A percentile compares a stretch with the other conserved stretches of the same genome.
Conservation (phyloP, 2,113 vertebrate species). For the Egretta garzetta region DNA sequence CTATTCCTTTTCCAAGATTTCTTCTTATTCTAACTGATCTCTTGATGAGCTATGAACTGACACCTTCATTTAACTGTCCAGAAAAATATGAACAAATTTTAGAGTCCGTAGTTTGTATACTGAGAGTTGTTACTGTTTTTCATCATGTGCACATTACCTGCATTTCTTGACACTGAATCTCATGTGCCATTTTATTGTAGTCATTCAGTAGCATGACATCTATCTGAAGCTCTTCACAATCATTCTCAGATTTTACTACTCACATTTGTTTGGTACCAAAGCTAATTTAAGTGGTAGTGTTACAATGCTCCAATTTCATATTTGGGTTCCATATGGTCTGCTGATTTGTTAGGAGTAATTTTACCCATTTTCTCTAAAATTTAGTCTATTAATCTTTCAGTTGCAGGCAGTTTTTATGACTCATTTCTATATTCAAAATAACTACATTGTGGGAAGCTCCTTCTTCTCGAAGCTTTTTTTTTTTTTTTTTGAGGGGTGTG, state of each 20-base stretch:
- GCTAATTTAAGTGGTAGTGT: neutral
- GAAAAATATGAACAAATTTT: neutral
- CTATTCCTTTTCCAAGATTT: neutral
- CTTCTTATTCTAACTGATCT: neutral
- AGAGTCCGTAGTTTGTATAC: neutral
- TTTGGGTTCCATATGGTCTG: neutral
- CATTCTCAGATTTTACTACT: neutral
- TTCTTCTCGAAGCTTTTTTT: neutral
- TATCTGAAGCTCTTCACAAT: neutral
- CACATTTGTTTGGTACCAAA: neutral
- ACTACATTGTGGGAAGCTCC: neutral
- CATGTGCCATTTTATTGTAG: neutral
- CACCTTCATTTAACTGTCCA: neutral
- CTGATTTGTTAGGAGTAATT: neutral
- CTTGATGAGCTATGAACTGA: neutral
- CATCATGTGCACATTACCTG: neutral
- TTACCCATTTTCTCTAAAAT: neutral
- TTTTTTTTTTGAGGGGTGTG: fast-evolving
- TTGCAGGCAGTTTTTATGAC: neutral
- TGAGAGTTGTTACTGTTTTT: neutral
- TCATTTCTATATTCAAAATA: neutral
- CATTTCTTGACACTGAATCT: neutral
- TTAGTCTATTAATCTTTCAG: neutral
- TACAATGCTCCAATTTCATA: neutral
- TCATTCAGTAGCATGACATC: neutral